Base-by-base conservation (phyloP, 2,797 vertebrate species). In the Gallinago solitaria region DNA sequence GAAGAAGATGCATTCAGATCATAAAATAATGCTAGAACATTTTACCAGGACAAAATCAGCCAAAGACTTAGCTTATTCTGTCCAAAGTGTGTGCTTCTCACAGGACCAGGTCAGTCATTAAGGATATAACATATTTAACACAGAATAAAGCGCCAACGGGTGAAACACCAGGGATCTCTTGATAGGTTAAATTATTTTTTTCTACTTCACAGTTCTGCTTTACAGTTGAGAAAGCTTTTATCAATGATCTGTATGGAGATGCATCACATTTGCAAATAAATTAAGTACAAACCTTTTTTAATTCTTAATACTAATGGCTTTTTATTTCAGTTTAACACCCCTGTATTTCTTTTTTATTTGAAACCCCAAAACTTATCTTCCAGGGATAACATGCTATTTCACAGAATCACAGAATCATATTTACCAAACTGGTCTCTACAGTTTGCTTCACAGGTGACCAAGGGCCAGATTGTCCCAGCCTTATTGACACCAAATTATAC, bases 401-500 rank as follows among this genome's bases (percentile, higher is more conserved):
- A 39, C 39, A 39, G 39, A 39, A 39, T 39, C 39, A 39, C 39
- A 39, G 39, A 39, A 39, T 39, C 39, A 39, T 39, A 39, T 39
- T 85, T 70, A 56, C 35, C 33, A 71, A 75, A 81, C 16, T 41
- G 14, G 28, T 37, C 30, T 12, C 16, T 54, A 50, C 6, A 61
- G 14, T 53, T 77, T 83, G 28, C 17, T 41, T 23, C 9, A 33
- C 0, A 2, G 74, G n/a, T 27, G 19, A 80, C 19, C 0, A 0
- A 41, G 23, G 23, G 14, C 4, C n/a, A 67, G 68, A 68, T 47
- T 63, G 60, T 74, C 30, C 18, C 45, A 83, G 25, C 15, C 14
- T 61, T 78, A 57, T 35, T 47, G 25, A 84, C 15, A 59, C 4
- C 1, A 3, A 61, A 4, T 47, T 75, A 45, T 41, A 75, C 12